Base-by-base conservation (phyloP, 2,797 vertebrate species). In the Lemur catta region DNA sequence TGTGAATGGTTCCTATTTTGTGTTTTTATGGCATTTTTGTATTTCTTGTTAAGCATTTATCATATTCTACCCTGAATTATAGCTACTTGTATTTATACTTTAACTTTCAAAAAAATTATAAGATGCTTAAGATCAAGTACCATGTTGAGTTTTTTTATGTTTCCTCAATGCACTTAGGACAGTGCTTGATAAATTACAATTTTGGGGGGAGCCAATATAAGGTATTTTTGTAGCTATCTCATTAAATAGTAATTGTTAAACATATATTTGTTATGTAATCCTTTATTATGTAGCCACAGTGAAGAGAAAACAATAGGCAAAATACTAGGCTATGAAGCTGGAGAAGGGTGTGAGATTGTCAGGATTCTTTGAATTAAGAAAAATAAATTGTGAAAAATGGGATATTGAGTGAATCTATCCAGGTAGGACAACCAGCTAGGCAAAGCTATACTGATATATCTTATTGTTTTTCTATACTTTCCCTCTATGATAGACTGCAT, bases 41-140 rank as follows among this genome's bases (percentile, higher is more conserved):
- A 74, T 94, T 89, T 76, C 22, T 79, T 91, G 80, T 18, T 76
- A 80, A 92, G 48, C 67, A 91, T n/a, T 38, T n/a, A 61, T 89
- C 22, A 28, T 22, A 52, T n/a, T 95, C 10, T 89, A 55, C 12
- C 14, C 52, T 67, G 30, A 79, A 57, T 43, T 22, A 20, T 0
- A 80, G 55, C 35, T 80, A 43, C 20, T 81, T 79, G 3, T 61
- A 67, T 69, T 82, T 91, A 6, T 86, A 75, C 72, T 93, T 92
- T 92, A 90, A 22, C 14, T 71, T 84, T 4, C 14, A 38, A 55
- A 78, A 91, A 55, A 93, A 57, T 72, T 43, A 38, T 48, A 91
- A 94, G 59, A 43, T 79, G 28, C 18, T 84, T 93, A 93, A 81
- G 30, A 59, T 90, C 4, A 63, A n/a, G 30, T 33, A 92, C 2